Percentiles rank a stretch among this genome's conserved stretches.
Conservation (phyloP, 2,797 vertebrate species). For the Champsocephalus esox region DNA sequence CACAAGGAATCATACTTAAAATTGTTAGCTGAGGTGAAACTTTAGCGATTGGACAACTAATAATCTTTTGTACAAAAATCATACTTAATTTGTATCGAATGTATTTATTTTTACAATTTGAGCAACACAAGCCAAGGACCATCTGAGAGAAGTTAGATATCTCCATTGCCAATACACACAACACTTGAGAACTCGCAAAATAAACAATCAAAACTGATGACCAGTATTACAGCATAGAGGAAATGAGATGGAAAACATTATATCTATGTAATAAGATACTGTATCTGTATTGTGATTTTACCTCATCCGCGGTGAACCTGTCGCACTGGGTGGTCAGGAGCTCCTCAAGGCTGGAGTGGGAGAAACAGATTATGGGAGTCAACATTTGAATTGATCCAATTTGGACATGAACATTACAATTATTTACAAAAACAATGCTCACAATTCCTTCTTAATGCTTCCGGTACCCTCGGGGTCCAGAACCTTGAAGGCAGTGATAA, state of each 20-base stretch:
- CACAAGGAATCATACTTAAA: background rate
- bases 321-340: slow-evolving; percentile 93
- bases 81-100: no score
- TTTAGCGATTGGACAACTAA: no score
- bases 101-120: no score
- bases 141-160: no score
- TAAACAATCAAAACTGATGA: no score
- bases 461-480: slow-evolving; percentile 91
- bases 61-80: no score
- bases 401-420: background rate
- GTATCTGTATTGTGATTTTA: slow-evolving; percentile 51
- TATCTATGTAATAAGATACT: no score
- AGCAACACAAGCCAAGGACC: no score
- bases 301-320: slow-evolving; percentile 90
- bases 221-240: no score
- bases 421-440: slow-evolving; percentile 53
- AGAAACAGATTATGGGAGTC: slow-evolving; percentile 1
- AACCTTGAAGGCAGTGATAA: slow-evolving; percentile 91
- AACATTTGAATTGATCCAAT: background rate
- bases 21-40: background rate
- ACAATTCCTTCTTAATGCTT: slow-evolving; percentile 92
- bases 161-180: no score
- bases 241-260: no score
- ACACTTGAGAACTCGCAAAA: no score
- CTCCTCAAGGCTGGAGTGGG: slow-evolving; percentile 87